Conservation (phyloP, 1,140 invertebrate species). For the Microplitis demolitor region DNA sequence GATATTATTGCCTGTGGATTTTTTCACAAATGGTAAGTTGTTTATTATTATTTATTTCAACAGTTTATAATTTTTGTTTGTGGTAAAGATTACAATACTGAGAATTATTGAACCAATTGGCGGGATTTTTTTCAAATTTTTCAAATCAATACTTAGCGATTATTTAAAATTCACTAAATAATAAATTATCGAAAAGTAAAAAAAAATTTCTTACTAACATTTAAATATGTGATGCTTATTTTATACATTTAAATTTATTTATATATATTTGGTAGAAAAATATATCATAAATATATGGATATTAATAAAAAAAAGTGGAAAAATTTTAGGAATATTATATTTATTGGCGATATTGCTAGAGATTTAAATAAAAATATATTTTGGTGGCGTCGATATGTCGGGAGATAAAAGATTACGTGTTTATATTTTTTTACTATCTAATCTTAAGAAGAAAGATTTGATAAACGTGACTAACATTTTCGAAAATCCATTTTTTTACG, state of each 20-base stretch:
- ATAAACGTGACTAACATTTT: not conserved
- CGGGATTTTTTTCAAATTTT: conserved; percentile 75
- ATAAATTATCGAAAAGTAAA: too few species aligned
- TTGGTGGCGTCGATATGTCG: not conserved
- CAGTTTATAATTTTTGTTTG: not conserved
- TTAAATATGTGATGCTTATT: too few species aligned
- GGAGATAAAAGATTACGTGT: conserved; percentile 3
- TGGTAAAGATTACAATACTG: not conserved
- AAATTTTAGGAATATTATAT: too few species aligned
- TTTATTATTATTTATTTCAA: not conserved
- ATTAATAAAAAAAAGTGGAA: too few species aligned
- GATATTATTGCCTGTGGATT: too few species aligned
- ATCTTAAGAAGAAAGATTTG: not conserved
- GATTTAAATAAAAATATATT: not conserved
- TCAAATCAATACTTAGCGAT: conserved; percentile 65
- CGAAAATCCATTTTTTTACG: not conserved
- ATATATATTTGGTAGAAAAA: too few species aligned
- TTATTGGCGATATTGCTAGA: not conserved
- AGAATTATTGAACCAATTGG: conserved; percentile 68
- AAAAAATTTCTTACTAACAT: too few species aligned
- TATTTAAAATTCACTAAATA: too few species aligned
- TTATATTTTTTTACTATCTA: conserved; percentile 12
- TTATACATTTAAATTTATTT: too few species aligned
- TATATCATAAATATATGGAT: too few species aligned
- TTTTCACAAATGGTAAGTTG: too few species aligned